Percentiles rank a stretch among this genome's conserved stretches.
Evolutionary conservation across 1,140 invertebrate species (phyloP).

Genomic region (Laupala kohalensis): DNA sequence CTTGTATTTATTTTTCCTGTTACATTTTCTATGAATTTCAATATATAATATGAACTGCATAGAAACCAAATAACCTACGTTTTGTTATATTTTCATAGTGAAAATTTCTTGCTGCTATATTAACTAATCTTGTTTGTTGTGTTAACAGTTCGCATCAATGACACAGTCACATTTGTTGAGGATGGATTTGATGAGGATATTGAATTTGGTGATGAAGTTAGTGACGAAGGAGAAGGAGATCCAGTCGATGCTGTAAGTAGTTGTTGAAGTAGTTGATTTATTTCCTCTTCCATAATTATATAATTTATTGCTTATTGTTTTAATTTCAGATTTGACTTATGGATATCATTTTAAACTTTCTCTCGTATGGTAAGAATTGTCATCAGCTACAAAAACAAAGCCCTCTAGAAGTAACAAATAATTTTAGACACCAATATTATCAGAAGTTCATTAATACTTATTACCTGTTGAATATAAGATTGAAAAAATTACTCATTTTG

Average conservation of each 20-base stretch:
- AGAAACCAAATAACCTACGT: not conserved
- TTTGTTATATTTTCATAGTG: too few relatives aligned
- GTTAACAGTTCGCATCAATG: constrained; percentile 85
- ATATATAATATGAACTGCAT: not conserved
- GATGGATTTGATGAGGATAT: constrained; percentile 90
- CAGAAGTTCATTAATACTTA: not conserved
- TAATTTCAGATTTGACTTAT: not conserved
- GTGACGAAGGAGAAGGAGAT: constrained; percentile 73
- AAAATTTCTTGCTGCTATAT: too few relatives aligned
- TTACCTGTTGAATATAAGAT: not conserved
- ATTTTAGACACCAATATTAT: not conserved
- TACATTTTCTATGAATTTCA: not conserved
- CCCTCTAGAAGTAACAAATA: not conserved
- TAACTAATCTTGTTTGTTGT: constrained; percentile 20
- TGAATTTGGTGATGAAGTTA: constrained; percentile 85
- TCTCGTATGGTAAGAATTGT: not conserved
- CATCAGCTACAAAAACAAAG: not conserved
- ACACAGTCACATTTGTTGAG: constrained; percentile 85
- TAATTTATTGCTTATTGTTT: not conserved
- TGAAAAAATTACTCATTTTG: not conserved
- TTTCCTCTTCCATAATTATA: too few relatives aligned
- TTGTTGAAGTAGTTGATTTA: too few relatives aligned
- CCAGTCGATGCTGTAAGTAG: constrained; percentile 56
- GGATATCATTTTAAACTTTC: not conserved
- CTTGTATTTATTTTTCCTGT: not conserved